Base-by-base conservation (phyloP, 2,797 vertebrate species). In the Microctenopoma steveboyesi region DNA sequence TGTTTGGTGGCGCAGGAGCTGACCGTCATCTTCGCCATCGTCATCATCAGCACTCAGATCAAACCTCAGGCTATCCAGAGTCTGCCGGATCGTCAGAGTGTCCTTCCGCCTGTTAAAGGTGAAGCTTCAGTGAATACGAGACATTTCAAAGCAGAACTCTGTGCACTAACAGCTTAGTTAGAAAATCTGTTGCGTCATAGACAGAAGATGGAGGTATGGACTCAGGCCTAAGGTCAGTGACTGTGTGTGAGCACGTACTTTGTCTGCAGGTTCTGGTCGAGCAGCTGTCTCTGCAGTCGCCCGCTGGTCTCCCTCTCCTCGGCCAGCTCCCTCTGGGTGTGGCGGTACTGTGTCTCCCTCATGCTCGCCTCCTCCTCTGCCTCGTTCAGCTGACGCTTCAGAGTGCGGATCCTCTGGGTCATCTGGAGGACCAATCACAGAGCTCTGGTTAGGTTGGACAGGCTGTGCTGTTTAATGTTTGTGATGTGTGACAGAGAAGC, bases 331-430 rank as follows among this genome's bases (percentile, higher is more conserved):
- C 94, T 84, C 85, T 92, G 93, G 52, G 85, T 86, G 80, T 91
- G 89, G 67, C 94, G 72, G 70, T 67, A 62, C 72, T 94, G 93
- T 28, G 77, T 67, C 2, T 95, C 94, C 40, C 73, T 91, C 39
- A 93, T 86, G 82, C 92, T 91, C 7, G 90, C 84, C 78, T 94
- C 94, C 76, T 92, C 93, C 81, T 95, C 95, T 0, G 71, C 82
- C 48, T 95, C 94, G 30, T 92, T 93, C 83, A 95, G 83, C 89
- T 95, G 95, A 4, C 94, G 90, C 88, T 95, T 95, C 83, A 94
- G 83, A 0, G 90, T 86, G 52, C 93, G 93, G 51, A 95, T 92
- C 80, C 91, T 90, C 88, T 95, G 94, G 22, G 83, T 88, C 91
- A 95, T 93, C 95, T 95, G 74, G 33, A 11, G 30, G 48, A 76